Conservation (phyloP, 1,140 invertebrate species). For the Trigoniulus corallinus region DNA sequence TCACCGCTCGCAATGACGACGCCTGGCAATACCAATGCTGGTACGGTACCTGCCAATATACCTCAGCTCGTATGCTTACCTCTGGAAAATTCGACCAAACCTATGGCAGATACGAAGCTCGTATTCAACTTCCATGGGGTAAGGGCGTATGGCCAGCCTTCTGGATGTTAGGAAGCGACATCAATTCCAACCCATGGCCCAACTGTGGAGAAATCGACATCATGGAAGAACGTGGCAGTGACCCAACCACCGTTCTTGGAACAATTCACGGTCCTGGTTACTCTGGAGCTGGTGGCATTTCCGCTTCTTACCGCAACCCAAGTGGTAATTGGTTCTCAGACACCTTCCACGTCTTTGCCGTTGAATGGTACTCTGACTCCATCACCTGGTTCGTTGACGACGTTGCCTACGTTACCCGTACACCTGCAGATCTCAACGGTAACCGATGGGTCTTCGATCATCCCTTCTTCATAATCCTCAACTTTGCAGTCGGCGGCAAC, state of each 20-base stretch:
- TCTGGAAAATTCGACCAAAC: neutral
- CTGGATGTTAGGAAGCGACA: constrained; percentile 8
- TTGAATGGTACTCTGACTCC: neutral
- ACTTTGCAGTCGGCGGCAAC: constrained; percentile 11
- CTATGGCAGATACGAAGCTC: constrained; percentile 7
- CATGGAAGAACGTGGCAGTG: constrained; percentile 7
- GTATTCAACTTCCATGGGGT: constrained; percentile 8
- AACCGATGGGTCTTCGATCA: constrained; percentile 8
- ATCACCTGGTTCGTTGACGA: neutral
- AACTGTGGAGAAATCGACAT: constrained; percentile 12
- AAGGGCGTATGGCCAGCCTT: constrained; percentile 11
- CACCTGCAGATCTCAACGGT: constrained; percentile 1
- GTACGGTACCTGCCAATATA: neutral
- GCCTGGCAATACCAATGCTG: neutral
- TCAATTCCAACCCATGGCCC: constrained; percentile 6
- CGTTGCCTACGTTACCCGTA: neutral
- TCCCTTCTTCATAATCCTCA: constrained; percentile 10
- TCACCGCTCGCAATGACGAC: neutral
- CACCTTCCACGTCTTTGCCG: neutral
- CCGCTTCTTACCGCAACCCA: neutral
- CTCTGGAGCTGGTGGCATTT: neutral
- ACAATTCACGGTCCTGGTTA: neutral
- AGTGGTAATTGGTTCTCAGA: neutral
- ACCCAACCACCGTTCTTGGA: neutral
- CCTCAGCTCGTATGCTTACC: neutral